phyloP scores from a whole-genome alignment of 2,888 invertebrate species.

The Malthinus flaveolus region DNA sequence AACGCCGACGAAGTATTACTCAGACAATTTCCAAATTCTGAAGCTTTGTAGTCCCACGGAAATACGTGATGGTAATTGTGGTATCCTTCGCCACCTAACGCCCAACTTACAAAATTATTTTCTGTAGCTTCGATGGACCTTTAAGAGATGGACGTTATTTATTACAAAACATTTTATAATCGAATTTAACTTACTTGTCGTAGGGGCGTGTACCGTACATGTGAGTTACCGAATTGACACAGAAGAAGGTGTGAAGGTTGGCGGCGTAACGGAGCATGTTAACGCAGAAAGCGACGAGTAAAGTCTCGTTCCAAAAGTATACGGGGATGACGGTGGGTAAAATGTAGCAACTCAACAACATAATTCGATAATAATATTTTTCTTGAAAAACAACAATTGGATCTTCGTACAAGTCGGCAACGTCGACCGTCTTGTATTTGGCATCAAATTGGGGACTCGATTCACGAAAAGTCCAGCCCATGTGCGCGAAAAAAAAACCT shows the following conservation, averaged over 20 bases:
- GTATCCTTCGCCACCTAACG: slow-evolving; percentile 79
- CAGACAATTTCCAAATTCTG: slow-evolving; percentile 75
- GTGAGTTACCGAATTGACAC: slow-evolving; percentile 89
- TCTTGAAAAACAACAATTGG: not conserved
- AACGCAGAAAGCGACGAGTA: slow-evolving; percentile 58
- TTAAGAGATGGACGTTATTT: slow-evolving; percentile 8
- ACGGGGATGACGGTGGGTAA: not conserved
- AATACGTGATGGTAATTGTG: slow-evolving; percentile 87
- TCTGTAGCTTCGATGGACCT: slow-evolving; percentile 72
- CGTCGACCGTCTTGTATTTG: not conserved
- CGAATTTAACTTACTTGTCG: slow-evolving; percentile 61
- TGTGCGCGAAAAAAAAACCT: not conserved
- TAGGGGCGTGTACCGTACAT: slow-evolving; percentile 76
- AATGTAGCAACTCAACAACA: not conserved
- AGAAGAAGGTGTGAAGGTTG: slow-evolving; percentile 85
- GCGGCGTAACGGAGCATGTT: slow-evolving; percentile 77
- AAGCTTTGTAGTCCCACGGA: slow-evolving; percentile 85
- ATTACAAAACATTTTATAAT: too few species aligned
- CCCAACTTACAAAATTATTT: slow-evolving; percentile 67
- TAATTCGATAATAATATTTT: not conserved
- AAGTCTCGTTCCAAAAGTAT: not conserved
- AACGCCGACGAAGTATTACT: slow-evolving; percentile 76
- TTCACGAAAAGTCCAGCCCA: not conserved
- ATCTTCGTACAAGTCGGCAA: slow-evolving; percentile 1
- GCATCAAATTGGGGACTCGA: not conserved